A percentile compares a stretch with the other conserved stretches of the same genome.
phyloP scores from a whole-genome alignment of 2,888 invertebrate species.

The Mesoligia furuncula region DNA sequence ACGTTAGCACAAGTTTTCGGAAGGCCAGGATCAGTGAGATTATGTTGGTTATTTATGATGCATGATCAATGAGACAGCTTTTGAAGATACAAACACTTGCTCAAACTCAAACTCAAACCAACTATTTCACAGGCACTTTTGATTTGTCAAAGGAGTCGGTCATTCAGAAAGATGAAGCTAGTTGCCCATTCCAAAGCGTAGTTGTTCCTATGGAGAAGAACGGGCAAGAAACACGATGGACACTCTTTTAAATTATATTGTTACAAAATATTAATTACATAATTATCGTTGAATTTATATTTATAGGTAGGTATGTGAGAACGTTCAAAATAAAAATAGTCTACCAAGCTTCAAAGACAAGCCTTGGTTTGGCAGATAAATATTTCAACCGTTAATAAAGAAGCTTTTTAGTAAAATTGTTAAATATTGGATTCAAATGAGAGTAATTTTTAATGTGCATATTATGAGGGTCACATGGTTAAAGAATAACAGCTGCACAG shows the following conservation, averaged over 20 bases:
- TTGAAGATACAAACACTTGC: background rate
- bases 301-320: background rate
- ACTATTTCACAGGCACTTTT: background rate
- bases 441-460: background rate
- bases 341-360: background rate
- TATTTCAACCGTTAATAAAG: background rate
- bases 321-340: background rate
- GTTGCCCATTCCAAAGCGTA: background rate
- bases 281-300: background rate
- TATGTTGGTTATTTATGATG: background rate
- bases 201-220: background rate
- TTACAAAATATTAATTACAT: background rate
- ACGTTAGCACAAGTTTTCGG: background rate
- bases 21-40: background rate
- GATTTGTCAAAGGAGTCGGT: background rate
- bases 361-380: background rate
- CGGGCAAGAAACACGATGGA: background rate
- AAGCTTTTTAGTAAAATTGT: background rate
- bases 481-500: too few species aligned
- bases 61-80: background rate
- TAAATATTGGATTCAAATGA: background rate
- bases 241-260: background rate
- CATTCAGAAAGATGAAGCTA: background rate
- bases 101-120: background rate
- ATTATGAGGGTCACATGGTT: background rate